Evolutionary conservation across 2,888 invertebrate genomes (phyloP), one percentile per base, ranked within the genome.

Genomic region (Pemphredon lugubris): DNA sequence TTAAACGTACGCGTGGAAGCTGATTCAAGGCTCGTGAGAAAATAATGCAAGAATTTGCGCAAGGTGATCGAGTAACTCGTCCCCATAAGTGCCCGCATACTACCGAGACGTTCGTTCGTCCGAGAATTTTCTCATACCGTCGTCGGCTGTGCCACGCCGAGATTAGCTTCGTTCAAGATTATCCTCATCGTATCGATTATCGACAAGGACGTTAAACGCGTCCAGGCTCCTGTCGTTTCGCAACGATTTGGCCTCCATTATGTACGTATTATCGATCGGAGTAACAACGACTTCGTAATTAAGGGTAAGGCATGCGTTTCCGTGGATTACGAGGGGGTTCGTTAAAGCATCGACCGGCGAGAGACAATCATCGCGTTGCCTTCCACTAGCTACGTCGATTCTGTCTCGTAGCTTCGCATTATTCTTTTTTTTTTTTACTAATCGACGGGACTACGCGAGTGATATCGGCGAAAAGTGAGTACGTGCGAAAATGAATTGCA

Each of bases 161-260:
- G 82, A 86, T 86, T 84, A 82, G 78, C 78, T 81, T 77, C 78
- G 79, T 77, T 66, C 68, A 75, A 77, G 78, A 82, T 85, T 83
- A 85, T 83, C 77, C 75, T 51, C 59, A 57, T 65, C 66, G 60
- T 71, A 47, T 48, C 57, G 77, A 86, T 84, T 86, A 86, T 84
- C 82, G 81, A 80, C 84, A 83, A 84, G 85, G 84, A 86, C 83
- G 81, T 71, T 85, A 82, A 85, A 82, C 59, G 50, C 45, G 58
- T 54, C 26, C 40, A 32, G 30, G 47, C 58, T 59, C 45, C 39
- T 32, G 34, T 44, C 6, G 42, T 76, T 81, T 81, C 47, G 39
- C 58, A 67, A 75, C 45, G 39, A 75, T 61, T 45, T 48, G n/a
- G 61, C 59, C 53, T 30, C 40, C 65, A 67, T 73, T 71, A 53